Evolutionary conservation across 2,888 invertebrate genomes (phyloP).

Genomic region (Eustalomyia histrio): DNA sequence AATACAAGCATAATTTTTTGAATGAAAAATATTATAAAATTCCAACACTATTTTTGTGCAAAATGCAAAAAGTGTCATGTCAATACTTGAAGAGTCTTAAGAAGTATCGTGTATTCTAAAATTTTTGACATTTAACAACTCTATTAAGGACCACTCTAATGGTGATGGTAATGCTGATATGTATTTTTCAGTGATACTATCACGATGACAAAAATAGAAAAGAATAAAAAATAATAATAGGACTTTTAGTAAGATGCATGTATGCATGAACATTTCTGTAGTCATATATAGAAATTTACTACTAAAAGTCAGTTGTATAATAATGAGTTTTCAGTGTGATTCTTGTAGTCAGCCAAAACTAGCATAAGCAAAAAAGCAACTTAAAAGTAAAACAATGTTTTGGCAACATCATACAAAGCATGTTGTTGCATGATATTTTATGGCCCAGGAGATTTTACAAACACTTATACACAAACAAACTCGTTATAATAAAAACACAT

Average conservation of each 20-base stretch:
- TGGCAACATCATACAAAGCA: constrained; percentile 32
- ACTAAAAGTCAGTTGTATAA: constrained; percentile 3
- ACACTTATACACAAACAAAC: background rate
- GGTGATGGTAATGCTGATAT: constrained; percentile 36
- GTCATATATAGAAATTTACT: background rate
- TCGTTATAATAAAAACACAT: constrained; percentile 1
- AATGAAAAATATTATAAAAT: too few species aligned
- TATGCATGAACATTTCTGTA: background rate
- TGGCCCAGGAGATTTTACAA: constrained; percentile 40
- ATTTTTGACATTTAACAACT: too few species aligned
- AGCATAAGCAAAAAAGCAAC: constrained; percentile 33
- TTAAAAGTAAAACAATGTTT: constrained; percentile 22
- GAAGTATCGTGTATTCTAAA: too few species aligned
- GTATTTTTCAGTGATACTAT: background rate
- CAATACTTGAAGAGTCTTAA: too few species aligned
- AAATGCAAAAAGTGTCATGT: too few species aligned
- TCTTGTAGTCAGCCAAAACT: constrained; percentile 13
- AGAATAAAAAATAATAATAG: background rate
- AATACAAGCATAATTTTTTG: too few species aligned
- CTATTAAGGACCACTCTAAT: too few species aligned
- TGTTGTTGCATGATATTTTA: constrained; percentile 22
- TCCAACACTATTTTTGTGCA: too few species aligned
- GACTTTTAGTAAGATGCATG: background rate
- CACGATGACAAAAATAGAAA: background rate
- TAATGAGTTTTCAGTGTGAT: constrained; percentile 32